Evolutionary conservation across 2,797 vertebrate species (phyloP), one percentile per base, ranked within the genome.

Genomic region (Nasua narica): DNA sequence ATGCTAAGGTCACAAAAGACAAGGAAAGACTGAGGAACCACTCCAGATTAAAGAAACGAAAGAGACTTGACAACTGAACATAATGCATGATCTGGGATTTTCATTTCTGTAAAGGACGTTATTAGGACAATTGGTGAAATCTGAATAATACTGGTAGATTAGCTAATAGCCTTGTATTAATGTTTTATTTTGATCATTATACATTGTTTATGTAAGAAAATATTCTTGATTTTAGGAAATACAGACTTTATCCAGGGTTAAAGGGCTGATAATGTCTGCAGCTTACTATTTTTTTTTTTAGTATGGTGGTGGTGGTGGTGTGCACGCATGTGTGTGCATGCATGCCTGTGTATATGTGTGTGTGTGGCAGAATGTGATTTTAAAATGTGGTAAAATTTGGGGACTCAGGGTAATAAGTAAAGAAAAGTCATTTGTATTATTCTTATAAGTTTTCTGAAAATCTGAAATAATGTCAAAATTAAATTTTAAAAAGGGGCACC

Each of bases 391-490:
- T 88, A 87, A 85, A 93, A 74, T 69, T 50, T 16, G 21, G 19
- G 25, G 56, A 52, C 74, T 52, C 16, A 54, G 32, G 4, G 7
- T 54, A 60, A 86, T 27, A 19, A 87, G 10, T 37, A 14, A 11
- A 84, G 2, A 89, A 19, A 13, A 76, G 48, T 83, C 76, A 77
- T 82, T 86, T 54, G 10, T 43, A 74, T 23, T 77, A 35, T 43
- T 81, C 83, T 87, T 91, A 15, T 40, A 90, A 69, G 35, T 72
- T 90, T 74, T 67, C 43, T 74, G 5, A 58, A 76, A 90, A 21
- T 89, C 84, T 91, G 25, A 92, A 92, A 84, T 89, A 72, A 62
- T n/a, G 10, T 90, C 78, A 46, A 94, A 94, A 54, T 65, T 21
- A 77, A 93, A 92, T 29, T 1, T 50, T 48, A 13, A 79, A 81